Base-by-base conservation (phyloP, 92 coral and sea anemone genomes). In the Pocillopora grandis region DNA sequence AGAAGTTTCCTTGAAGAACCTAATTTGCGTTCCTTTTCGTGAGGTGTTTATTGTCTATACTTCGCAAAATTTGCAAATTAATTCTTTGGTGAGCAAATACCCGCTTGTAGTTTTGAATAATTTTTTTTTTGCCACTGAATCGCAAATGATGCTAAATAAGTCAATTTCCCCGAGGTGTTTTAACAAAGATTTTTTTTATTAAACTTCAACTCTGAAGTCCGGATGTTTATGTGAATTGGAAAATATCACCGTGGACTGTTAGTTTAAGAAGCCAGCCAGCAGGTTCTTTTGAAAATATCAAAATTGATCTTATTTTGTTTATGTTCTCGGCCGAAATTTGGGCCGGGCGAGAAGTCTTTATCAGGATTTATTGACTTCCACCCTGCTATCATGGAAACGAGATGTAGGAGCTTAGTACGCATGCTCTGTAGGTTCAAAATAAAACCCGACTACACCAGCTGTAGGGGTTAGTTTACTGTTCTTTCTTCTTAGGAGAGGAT, bases 181-280 rank as follows among this genome's bases (percentile, higher is more conserved):
- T 57, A 77, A 80, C 80, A 78, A 84, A 87, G 66, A 73, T 57
- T 76, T 86, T 78, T 90, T 88, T 90, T 88, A 89, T 88, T 88
- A 86, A 91, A 91, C 88, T 91, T 91, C 84, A 85, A 77, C 80
- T 63, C 66, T 58, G 85, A 59, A 58, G 71, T 71, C 92, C 98
- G 95, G 98, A 94, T 94, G 95, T 92, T 92, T 92, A 87, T 81
- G n/a, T 58, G 84, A 48, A 82, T 76, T 83, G 75, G 90, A 80
- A 92, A 89, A 88, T 79, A 88, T 90, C 91, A 81, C 75, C 81
- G 87, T 81, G 77, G 83, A 81, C 86, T 89, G 98, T 92, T 93
- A 75, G 95, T 87, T 77, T 92, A 90, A 88, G 91, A 78, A 78
- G 91, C 86, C 68, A 35, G 71, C 66, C 89, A 89, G 98, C 95